Base-by-base conservation (phyloP, 2,888 invertebrate species). In the Caenorhabditis macrosperma region DNA sequence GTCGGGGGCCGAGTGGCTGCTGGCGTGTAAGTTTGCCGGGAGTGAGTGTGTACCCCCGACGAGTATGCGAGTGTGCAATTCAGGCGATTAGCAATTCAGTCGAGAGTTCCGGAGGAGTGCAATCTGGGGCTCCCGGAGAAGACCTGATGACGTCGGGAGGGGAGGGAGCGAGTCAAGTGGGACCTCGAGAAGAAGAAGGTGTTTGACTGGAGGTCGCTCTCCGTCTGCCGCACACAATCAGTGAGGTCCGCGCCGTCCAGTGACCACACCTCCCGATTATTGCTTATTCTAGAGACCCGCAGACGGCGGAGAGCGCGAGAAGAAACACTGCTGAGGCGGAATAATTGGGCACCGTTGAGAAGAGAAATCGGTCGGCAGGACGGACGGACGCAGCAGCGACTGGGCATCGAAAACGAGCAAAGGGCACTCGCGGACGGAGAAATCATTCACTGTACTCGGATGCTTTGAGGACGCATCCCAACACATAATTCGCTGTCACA, bases 31-130 rank as follows among this genome's bases (percentile, higher is more conserved):
- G 71, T 71, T 71, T 63, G 71, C 71, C 61, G 71, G 26, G 52
- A 26, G 26, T 63, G 67, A 60, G 69, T 69, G 60, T 67, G 67
- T 69, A 60, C 68, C 48, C 33, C 64, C 64, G 64, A 44, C 48
- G 59, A 61, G 69, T 61, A 54, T 52, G 54, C 46, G 71, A 71
- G 71, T 71, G 71, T 71, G 71, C 71, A 71, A 71, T 71, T 63
- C 72, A 63, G 54, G 55, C 72, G 72, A 72, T 72, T 72, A 72
- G 72, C 72, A 72, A 72, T 72, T 72, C 72, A 61, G 71, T 71
- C 71, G 71, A 71, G 71, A 71, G 71, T 71, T 61, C 71, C 71
- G 71, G 71, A 71, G 63, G 61, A 72, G 72, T 64, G 64, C 72
- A 64, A 72, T 64, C 72, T 33, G 46, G 61, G 57, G 41, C 44